Evolutionary conservation across 2,888 invertebrate genomes (phyloP), one percentile per base, ranked within the genome.

Genomic region (Drosophila kanekoi): DNA sequence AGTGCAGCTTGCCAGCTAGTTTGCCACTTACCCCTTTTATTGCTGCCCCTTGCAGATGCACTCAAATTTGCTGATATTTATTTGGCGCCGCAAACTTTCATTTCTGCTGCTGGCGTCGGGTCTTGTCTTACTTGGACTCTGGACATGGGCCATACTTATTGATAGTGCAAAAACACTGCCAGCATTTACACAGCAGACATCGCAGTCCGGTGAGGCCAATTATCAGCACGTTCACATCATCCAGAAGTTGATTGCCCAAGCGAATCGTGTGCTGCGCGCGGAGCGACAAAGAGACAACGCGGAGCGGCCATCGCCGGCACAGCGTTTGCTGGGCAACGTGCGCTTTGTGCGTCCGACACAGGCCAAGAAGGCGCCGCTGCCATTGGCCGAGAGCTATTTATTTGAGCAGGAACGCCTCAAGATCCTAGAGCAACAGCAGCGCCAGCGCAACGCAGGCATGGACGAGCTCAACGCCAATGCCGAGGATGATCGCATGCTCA

Each of bases 371-470:
- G 90, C 89, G 8, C 80, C 90, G 11, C 45, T 89, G 14, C 87
- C 91, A 3, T 62, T 90, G 23, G 89, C 88, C 51, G 92, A 92
- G 58, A 92, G 89, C 61, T 91, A 88, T 64, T 82, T 92, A 1
- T 92, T 92, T 49, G 92, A 92, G 69, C 92, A 91, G 76, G 92
- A 92, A 68, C 92, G 92, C 11, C 70, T 92, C 4, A 91, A 91
- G 77, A 92, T 92, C 20, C 77, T 92, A 3, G 92, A 92, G 56
- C 92, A 92, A 73, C 90, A 93, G 67, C 93, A 93, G 67, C 92
- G 92, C 38, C 81, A 93, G 87, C 85, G 93, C 87, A 87, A 92
- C 92, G 91, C 76, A 61, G 90, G 86, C 61, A 84, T 90, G 83
- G 90, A 89, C 58, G 91, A 91, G 41, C 67, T 90, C 0, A 89